Evolutionary conservation across 2,888 invertebrate species (phyloP), one percentile per base, ranked within the genome.

Genomic region (Hemistola chrysoprasaria): DNA sequence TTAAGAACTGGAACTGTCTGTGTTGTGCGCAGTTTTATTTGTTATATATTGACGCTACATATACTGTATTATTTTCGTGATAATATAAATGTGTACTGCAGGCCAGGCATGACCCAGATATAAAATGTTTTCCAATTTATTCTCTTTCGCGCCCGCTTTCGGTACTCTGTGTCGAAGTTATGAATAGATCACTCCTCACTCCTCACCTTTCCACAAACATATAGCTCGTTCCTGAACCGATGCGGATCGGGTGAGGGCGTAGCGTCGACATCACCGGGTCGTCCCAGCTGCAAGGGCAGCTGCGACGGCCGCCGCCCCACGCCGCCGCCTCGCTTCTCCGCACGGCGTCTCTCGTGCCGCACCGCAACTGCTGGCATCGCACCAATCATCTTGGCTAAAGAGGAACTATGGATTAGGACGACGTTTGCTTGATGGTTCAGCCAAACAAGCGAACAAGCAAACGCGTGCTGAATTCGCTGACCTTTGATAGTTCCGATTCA

Each of bases 351-450:
- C 82, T 95, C 95, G 78, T 95, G 94, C 78, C 95, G 93, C 32
- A 95, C 94, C 40, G 95, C 95, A 82, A 95, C 95, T 56, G 95
- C 95, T 76, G 95, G 95, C 95, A 95, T 95, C 50, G 95, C 95
- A 61, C 95, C 95, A 73, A 95, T 95, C 95, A 95, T 95, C 79
- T 91, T 92, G 59, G 80, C 89, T 86, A 74, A 58, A 59, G 50
- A 47, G 45, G 47, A 49, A 44, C 40, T 46, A 39, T 22, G 28
- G 6, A 47, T 53, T 42, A 53, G 30, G 31, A 33, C 42, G 38
- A 23, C 8, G 23, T 10, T 26, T 31, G 20, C 8, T 33, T 16
- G 43, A 43, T 0, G 7, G 3, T 30, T 38, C 43, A 38, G 38
- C 38, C 43, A 38, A 31, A 28, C 30, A 43, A 43, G 43, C 43